Evolutionary conservation across 2,888 invertebrate genomes (phyloP), one percentile per base, ranked within the genome.

Genomic region (Belgica antarctica): DNA sequence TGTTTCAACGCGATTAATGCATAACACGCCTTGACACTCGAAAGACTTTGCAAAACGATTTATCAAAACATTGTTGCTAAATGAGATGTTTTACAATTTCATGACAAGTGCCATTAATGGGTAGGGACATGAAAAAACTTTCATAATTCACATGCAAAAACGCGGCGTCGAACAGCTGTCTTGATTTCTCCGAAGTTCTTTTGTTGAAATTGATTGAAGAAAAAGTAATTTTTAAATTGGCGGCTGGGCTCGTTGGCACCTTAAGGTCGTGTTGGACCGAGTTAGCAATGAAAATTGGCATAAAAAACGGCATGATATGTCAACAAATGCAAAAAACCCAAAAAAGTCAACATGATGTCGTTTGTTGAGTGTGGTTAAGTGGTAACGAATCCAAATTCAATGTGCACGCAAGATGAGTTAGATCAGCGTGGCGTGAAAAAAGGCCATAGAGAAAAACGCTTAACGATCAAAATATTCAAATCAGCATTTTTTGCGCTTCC

Each of bases 1-100:
- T 59, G 59, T 19, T 19, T 19, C 59, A 59, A 59, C 27, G 59
- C 59, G 59, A 24, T n/a, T n/a, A n/a, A 27, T 12, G n/a, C 59
- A 27, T 22, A 24, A 27, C 59, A 59, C 52, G 52, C 52, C 52
- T 52, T 52, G 5, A n/a, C 52, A 8, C 19, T n/a, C 41, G 4
- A n/a, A n/a, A n/a, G n/a, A n/a, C 41, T 41, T 41, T 41, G 8
- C n/a, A n/a, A n/a, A 15, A 22, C 22, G 22, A 59, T 59, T 59
- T 59, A 59, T 59, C 59, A 27, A 59, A 59, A 59, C 22, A 25
- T 59, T 10, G 25, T 46, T 3, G 3, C 46, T 7, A 46, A 46
- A 15, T 46, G 3, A 12, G 4, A 15, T 59, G 59, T 59, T 59
- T 15, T 19, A 59, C 59, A 59, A 59, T 25, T 59, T 27, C n/a